A percentile compares a stretch with the other conserved stretches of the same genome.
phyloP scores from a whole-genome alignment of 2,113 vertebrate species.

The Natator depressus region DNA sequence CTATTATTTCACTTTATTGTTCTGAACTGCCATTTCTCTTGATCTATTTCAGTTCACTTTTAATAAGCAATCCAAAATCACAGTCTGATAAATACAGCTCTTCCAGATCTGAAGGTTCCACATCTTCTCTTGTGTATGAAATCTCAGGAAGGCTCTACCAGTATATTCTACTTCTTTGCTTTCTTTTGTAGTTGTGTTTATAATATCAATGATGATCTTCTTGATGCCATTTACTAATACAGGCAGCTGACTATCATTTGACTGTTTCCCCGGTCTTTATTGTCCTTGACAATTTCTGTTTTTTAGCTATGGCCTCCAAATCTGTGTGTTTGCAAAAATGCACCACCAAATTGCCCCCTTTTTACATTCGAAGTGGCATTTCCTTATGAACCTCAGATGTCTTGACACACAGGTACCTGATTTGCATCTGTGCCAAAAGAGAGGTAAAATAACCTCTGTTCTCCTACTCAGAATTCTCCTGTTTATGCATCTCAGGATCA shows the following conservation, averaged over 20 bases:
- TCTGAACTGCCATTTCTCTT: background rate
- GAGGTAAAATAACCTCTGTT: too few species aligned
- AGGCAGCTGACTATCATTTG: background rate
- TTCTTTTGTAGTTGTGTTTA: background rate
- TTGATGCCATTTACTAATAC: background rate
- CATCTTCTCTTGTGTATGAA: constrained; percentile 7
- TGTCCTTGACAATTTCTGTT: background rate
- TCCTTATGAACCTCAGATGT: background rate
- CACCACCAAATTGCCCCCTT: background rate
- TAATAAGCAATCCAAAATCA: constrained; percentile 9
- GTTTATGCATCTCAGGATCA: too few species aligned
- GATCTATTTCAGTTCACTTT: background rate
- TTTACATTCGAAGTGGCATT: background rate
- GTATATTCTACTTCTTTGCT: constrained; percentile 2
- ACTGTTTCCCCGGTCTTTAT: background rate
- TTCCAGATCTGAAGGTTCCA: background rate
- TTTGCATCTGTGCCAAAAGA: background rate
- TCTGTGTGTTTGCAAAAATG: background rate
- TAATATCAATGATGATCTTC: background rate
- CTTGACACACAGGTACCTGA: background rate
- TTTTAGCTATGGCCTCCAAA: background rate
- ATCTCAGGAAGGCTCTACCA: background rate
- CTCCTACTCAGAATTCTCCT: too few species aligned
- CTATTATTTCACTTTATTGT: background rate
- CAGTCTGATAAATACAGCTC: background rate